Percentiles rank a stretch among this genome's conserved stretches.
Evolutionary conservation across 1,140 invertebrate species (phyloP).

Genomic region (Lineus longissimus): DNA sequence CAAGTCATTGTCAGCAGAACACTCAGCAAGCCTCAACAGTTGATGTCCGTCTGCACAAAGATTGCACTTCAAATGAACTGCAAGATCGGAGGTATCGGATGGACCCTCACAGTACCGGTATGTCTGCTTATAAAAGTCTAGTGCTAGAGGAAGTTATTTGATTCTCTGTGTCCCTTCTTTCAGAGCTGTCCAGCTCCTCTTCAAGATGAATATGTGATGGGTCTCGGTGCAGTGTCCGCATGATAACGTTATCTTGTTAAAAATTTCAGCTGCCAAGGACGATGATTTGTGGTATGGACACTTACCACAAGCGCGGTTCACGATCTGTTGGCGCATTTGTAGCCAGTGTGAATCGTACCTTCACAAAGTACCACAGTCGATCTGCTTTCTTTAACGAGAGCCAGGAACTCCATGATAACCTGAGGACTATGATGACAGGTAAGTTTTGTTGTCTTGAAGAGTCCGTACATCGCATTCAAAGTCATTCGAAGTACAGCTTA

Average conservation of each 20-base stretch:
- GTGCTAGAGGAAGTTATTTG: too few relatives aligned
- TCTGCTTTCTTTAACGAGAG: conserved; percentile 64
- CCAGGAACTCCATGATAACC: conserved; percentile 59
- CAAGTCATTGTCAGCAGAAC: conserved; percentile 70
- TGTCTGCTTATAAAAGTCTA: too few relatives aligned
- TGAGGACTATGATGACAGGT: conserved; percentile 9
- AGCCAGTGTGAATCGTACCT: conserved; percentile 67
- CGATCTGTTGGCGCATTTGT: conserved; percentile 73
- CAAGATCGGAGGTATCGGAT: conserved; percentile 89
- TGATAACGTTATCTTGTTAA: too few relatives aligned
- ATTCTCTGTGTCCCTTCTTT: too few relatives aligned
- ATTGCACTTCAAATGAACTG: conserved; percentile 85
- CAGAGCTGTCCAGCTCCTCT: too few relatives aligned
- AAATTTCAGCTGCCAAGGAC: conserved; percentile 35
- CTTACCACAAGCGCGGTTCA: conserved; percentile 72
- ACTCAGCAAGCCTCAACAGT: conserved; percentile 53
- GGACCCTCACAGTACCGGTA: conserved; percentile 75
- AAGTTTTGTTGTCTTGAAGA: not conserved
- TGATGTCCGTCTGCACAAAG: conserved; percentile 48
- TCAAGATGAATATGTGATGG: too few relatives aligned
- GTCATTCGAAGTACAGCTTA: too few relatives aligned
- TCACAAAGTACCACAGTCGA: conserved; percentile 76
- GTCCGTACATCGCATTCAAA: too few relatives aligned
- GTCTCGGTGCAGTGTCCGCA: too few relatives aligned
- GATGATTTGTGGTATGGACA: conserved; percentile 82